These are phyloP conservation scores for Gambusia yucatana DNA, from an alignment of 2,797 vertebrate species.

Conservation along the genomic window DNA sequence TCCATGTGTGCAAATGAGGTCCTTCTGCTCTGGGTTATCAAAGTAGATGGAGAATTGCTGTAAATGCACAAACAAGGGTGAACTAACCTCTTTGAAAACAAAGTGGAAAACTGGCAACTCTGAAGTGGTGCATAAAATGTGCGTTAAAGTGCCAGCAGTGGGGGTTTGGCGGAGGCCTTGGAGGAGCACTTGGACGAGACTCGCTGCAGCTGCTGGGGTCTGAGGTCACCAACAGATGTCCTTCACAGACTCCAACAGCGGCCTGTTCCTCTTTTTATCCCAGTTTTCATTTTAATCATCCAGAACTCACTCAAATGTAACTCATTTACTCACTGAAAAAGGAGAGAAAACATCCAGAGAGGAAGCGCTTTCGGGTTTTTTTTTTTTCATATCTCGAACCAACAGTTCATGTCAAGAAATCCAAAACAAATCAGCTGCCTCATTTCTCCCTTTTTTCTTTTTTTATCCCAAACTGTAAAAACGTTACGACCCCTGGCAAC, in stretches of 20 bases:
- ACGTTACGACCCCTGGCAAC: constrained; percentile 11
- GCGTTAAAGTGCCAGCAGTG: constrained; percentile 39
- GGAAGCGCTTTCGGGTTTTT: constrained; percentile 28
- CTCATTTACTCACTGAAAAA: background rate
- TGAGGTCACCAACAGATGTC: constrained; percentile 70
- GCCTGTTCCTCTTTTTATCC: constrained; percentile 47
- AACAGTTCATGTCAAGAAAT: constrained; percentile 28
- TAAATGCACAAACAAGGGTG: constrained; percentile 2
- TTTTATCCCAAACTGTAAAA: constrained; percentile 22
- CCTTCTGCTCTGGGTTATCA: background rate
- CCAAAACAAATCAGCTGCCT: constrained; percentile 14
- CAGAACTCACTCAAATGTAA: constrained; percentile 42
- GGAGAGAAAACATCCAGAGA: constrained; percentile 1
- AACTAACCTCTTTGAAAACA: constrained; percentile 23
- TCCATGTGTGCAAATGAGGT: background rate
- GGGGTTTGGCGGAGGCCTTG: constrained; percentile 54
- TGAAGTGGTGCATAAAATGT: constrained; percentile 28
- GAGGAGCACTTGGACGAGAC: constrained; percentile 52
- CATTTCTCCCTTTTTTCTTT: constrained; percentile 27
- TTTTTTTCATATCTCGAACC: constrained; percentile 28
- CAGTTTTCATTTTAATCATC: constrained; percentile 47
- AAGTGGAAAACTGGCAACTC: constrained; percentile 42
- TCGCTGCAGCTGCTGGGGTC: constrained; percentile 66
- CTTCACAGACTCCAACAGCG: constrained; percentile 56
- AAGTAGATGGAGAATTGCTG: background rate